Percentiles rank a stretch among this genome's conserved stretches.
Evolutionary conservation across 2,797 vertebrate genomes (phyloP).

Genomic region (Scolopax bukidnonensis): DNA sequence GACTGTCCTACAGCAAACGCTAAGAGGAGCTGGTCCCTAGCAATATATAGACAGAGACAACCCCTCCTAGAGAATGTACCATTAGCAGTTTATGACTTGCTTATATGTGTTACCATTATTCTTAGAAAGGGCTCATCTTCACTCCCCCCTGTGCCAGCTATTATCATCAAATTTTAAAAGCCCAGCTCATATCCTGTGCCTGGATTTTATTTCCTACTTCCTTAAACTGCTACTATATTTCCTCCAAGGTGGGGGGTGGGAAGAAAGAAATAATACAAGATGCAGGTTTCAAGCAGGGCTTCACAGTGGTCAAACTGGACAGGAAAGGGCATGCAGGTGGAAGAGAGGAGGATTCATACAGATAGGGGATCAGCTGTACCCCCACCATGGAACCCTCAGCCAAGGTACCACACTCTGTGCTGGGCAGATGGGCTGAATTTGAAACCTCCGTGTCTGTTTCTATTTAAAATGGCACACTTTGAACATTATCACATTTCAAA

Average conservation of each 20-base stretch:
- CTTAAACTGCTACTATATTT: background rate
- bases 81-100: background rate
- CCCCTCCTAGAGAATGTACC: background rate
- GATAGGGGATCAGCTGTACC: background rate
- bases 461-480: background rate
- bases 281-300: background rate
- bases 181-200: background rate
- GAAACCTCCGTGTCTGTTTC: background rate
- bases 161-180: slow-evolving; percentile 42
- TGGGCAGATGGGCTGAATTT: background rate
- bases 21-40: background rate
- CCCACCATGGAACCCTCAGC: background rate
- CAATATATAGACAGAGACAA: background rate
- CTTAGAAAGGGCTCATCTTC: background rate
- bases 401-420: fast-evolving
- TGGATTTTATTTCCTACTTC: slow-evolving; percentile 9
- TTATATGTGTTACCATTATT: background rate
- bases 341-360: background rate
- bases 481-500: background rate
- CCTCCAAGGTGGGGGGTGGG: background rate
- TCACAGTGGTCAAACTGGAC: background rate
- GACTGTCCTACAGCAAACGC: background rate
- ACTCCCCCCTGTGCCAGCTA: background rate
- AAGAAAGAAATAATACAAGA: background rate
- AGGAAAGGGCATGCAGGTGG: background rate